Evolutionary conservation across 2,113 vertebrate species (phyloP).

Genomic region (Tachycineta bicolor): DNA sequence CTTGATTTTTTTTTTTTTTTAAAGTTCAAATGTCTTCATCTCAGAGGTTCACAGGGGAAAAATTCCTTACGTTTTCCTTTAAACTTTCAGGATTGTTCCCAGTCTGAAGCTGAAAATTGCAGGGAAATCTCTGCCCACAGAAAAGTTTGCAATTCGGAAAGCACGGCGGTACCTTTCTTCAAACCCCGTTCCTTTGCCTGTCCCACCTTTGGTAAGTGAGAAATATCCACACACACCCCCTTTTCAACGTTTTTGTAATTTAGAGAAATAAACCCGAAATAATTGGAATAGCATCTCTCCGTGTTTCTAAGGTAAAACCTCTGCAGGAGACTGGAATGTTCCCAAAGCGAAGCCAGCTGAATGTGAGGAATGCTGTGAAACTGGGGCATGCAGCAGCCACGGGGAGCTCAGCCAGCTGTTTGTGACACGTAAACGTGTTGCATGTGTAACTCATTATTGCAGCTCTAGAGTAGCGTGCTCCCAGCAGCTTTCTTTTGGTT

Average conservation of each 20-base stretch:
- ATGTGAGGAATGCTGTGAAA: slow-evolving; percentile 59
- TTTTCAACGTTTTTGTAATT: not conserved
- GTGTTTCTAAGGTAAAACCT: slow-evolving; percentile 62
- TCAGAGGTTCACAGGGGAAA: not conserved
- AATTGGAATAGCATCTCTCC: slow-evolving; percentile 7
- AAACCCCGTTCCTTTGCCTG: slow-evolving; percentile 84
- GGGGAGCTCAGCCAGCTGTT: slow-evolving; percentile 54
- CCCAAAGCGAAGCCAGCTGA: slow-evolving; percentile 59
- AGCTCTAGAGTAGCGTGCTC: not conserved
- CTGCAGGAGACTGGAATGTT: slow-evolving; percentile 64
- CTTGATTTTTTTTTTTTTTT: not conserved
- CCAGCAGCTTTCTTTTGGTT: slow-evolving; percentile 38
- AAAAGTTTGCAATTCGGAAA: slow-evolving; percentile 98
- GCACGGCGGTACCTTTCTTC: slow-evolving; percentile 88
- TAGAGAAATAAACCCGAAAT: not conserved
- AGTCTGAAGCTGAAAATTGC: slow-evolving; percentile 96
- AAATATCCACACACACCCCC: not conserved
- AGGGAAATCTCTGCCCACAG: slow-evolving; percentile 96
- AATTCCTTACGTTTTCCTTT: not conserved
- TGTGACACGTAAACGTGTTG: slow-evolving; percentile 47
- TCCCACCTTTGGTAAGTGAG: slow-evolving; percentile 89
- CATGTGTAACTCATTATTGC: slow-evolving; percentile 53
- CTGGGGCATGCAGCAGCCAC: slow-evolving; percentile 59
- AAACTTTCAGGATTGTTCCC: slow-evolving; percentile 85
- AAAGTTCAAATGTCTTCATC: not conserved